Percentiles rank a stretch among this genome's conserved stretches.
These are phyloP conservation scores for Campylorhamphus procurvoides DNA, from an alignment of 2,113 vertebrate genomes.

Conservation along the genomic window DNA sequence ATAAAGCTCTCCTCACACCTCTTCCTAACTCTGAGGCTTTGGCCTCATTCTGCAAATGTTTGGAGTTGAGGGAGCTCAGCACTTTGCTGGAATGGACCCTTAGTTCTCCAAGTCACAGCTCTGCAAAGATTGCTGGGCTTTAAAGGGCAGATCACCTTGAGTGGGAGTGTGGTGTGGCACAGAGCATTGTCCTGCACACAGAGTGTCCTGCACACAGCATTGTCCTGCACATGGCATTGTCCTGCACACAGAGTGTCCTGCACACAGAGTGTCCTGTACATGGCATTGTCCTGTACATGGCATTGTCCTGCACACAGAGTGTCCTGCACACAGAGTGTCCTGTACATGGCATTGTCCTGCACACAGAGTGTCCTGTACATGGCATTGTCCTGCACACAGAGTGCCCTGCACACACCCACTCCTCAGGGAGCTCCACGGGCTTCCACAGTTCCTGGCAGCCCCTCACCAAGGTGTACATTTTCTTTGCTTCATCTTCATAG, in stretches of 20 bases:
- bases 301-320: not conserved
- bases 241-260: not conserved
- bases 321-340: too few relatives aligned
- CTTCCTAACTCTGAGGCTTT: not conserved
- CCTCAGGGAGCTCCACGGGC: accelerated
- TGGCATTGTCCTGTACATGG: too few relatives aligned
- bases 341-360: not conserved
- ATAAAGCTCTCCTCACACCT: constrained; percentile 62
- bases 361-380: too few relatives aligned
- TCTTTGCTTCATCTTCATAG: not conserved
- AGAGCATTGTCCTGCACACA: not conserved
- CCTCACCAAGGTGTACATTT: not conserved
- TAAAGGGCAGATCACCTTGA: not conserved
- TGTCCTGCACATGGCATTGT: not conserved
- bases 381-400: not conserved
- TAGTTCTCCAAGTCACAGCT: not conserved
- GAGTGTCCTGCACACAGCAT: not conserved
- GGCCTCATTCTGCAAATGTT: constrained; percentile 42
- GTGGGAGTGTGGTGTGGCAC: not conserved
- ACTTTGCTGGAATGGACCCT: not conserved
- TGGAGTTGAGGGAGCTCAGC: constrained; percentile 34
- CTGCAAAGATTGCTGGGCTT: not conserved
- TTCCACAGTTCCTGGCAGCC: not conserved
- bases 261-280: too few relatives aligned
- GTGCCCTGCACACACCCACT: too few relatives aligned